Conservation (phyloP, 2,888 invertebrate species). For the Andrena chrysosceles region DNA sequence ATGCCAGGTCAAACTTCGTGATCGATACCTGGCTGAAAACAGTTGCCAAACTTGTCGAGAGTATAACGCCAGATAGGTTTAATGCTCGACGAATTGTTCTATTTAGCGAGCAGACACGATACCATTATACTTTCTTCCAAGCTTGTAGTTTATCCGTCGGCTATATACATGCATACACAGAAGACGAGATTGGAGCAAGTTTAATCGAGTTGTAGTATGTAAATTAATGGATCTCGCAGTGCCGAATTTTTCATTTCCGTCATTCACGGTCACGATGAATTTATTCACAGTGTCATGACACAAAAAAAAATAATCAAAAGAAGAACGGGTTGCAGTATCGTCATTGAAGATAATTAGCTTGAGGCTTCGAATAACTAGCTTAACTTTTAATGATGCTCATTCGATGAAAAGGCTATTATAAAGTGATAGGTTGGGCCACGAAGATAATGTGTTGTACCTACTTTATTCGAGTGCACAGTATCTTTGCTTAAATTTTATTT, state of each 20-base stretch:
- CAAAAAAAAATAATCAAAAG: too few relatives aligned
- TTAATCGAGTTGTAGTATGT: not conserved
- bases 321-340: too few relatives aligned
- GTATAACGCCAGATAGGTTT: conserved; percentile 52
- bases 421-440: too few relatives aligned
- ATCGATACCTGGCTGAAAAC: conserved; percentile 66
- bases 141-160: too few relatives aligned
- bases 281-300: not conserved
- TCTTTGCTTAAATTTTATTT: too few relatives aligned
- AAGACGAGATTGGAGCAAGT: conserved; percentile 13
- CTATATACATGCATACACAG: not conserved
- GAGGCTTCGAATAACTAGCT: too few relatives aligned
- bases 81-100: conserved; percentile 57
- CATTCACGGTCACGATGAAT: not conserved
- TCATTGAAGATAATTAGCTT: too few relatives aligned
- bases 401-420: too few relatives aligned
- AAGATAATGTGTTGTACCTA: too few relatives aligned
- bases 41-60: conserved; percentile 65
- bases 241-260: not conserved
- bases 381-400: too few relatives aligned
- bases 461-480: too few relatives aligned
- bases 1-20: conserved; percentile 62
- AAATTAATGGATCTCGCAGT: not conserved
- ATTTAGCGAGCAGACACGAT: conserved; percentile 40
- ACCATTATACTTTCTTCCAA: conserved; percentile 26